Percentiles rank a stretch among this genome's conserved stretches.
Conservation (phyloP, 2,888 invertebrate species). For the Sinelater perroti region DNA sequence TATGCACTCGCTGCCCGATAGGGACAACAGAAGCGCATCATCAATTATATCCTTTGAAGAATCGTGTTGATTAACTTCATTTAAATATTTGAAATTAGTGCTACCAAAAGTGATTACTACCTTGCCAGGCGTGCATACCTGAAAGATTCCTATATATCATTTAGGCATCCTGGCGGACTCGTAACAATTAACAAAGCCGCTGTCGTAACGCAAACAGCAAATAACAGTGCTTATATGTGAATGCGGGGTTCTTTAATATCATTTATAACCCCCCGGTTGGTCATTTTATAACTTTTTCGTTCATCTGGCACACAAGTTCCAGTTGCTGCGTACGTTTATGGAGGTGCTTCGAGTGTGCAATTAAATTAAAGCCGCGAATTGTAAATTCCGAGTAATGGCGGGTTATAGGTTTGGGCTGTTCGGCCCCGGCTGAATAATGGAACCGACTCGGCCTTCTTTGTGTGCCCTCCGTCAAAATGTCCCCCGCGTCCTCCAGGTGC, state of each 20-base stretch:
- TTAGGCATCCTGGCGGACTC: conserved; percentile 28
- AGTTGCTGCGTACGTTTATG: conserved; percentile 18
- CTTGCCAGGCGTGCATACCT: conserved; percentile 24
- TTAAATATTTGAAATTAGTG: conserved; percentile 32
- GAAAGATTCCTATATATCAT: conserved; percentile 35
- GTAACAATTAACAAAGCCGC: conserved; percentile 37
- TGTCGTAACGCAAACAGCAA: conserved; percentile 36
- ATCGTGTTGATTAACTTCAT: conserved; percentile 32
- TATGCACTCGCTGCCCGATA: neutral
- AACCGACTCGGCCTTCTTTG: too few relatives aligned
- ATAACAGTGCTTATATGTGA: conserved; percentile 37
- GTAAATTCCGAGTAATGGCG: neutral
- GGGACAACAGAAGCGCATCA: conserved; percentile 12
- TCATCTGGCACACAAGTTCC: conserved; percentile 19
- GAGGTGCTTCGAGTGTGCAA: conserved; percentile 8
- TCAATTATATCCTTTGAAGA: conserved; percentile 28
- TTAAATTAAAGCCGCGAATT: conserved; percentile 9
- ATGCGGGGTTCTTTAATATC: conserved; percentile 39
- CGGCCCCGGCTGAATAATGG: too few relatives aligned
- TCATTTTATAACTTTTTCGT: conserved; percentile 37
- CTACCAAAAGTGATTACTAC: conserved; percentile 32
- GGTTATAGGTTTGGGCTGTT: neutral
- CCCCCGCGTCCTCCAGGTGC: conserved; percentile 16
- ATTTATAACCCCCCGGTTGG: conserved; percentile 39
- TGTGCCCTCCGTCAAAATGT: too few relatives aligned